Evolutionary conservation across 92 coral and sea anemone species (phyloP), one percentile per base, ranked within the genome.

Genomic region (Umimayanthus chanpuru): DNA sequence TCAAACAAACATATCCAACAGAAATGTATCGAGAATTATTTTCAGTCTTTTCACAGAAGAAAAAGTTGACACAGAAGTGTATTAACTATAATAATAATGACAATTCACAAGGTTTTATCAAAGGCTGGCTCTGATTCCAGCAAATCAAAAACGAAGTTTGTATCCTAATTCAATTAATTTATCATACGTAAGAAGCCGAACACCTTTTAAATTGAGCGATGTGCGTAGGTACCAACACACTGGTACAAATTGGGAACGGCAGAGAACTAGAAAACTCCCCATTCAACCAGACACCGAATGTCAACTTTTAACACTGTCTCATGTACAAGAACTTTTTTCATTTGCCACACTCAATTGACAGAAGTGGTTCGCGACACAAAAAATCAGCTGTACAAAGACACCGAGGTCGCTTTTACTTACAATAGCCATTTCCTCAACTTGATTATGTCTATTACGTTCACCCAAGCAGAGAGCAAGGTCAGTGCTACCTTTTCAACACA

Each of bases 11-110:
- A 75, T 20, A 47, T 56, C 20, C 18, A 29, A 32, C 9, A 55
- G 84, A 80, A 56, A 56, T 7, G 26, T 20, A 55, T 30, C 20
- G 23, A 5, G 71, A 32, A 80, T 80, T 32, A 53, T 56, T 29
- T 15, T 28, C 10, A n/a, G 64, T 80, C 70, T 80, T 36, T 80
- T 80, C 71, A 76, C 80, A 40, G 80, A 21, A 41, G 80, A 76
- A 41, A 76, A 53, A 80, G 20, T 26, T 56, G 30, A 29, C 43
- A 29, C 64, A 80, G 56, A 26, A 26, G 30, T 80, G 41, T 56
- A 56, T 56, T 56, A 53, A 56, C 84, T 80, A 76, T 55, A 32
- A 55, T 30, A 18, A 40, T 10, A 25, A 44, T 28, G 50, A 49
- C 18, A 32, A 32, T 55, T 55, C 64, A 55, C 20, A 11, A 15